Percentiles rank a stretch among this genome's conserved stretches.
phyloP scores from a whole-genome alignment of 2,888 invertebrate genomes.

The Ctenicera cuprea region DNA sequence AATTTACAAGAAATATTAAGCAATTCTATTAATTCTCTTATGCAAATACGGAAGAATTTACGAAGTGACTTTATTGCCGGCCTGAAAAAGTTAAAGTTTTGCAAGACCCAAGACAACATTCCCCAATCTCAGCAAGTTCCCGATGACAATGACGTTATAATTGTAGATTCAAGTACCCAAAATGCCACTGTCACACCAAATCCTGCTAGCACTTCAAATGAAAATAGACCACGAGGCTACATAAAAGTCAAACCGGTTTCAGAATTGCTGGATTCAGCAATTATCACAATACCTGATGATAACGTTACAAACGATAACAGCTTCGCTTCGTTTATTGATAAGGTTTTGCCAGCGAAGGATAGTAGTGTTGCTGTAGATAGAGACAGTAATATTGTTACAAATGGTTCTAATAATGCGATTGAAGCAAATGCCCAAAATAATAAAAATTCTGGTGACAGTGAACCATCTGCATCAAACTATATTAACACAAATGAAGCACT shows the following conservation, averaged over 20 bases:
- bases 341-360: too few relatives aligned
- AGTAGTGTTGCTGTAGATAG: too few relatives aligned
- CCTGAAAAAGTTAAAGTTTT: conserved; percentile 71
- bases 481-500: conserved; percentile 33
- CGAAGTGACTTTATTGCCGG: conserved; percentile 75
- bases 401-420: too few relatives aligned
- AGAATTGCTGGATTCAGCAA: conserved; percentile 3
- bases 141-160: conserved; percentile 73
- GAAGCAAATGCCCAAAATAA: not conserved
- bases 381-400: too few relatives aligned
- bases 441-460: not conserved
- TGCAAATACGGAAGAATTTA: conserved; percentile 75
- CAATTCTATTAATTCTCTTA: conserved; percentile 75
- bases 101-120: conserved; percentile 42
- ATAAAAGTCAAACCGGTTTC: conserved; percentile 45
- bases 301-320: not conserved
- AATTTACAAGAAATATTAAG: conserved; percentile 75
- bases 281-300: conserved; percentile 28
- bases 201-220: not conserved
- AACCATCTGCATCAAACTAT: not conserved
- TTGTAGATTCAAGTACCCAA: conserved; percentile 72
- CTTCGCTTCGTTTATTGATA: not conserved
- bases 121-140: conserved; percentile 53
- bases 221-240: not conserved
- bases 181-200: not conserved